These are phyloP conservation scores for Epinephelus fuscoguttatus DNA, from an alignment of 2,113 vertebrate species.

Conservation along the genomic window DNA sequence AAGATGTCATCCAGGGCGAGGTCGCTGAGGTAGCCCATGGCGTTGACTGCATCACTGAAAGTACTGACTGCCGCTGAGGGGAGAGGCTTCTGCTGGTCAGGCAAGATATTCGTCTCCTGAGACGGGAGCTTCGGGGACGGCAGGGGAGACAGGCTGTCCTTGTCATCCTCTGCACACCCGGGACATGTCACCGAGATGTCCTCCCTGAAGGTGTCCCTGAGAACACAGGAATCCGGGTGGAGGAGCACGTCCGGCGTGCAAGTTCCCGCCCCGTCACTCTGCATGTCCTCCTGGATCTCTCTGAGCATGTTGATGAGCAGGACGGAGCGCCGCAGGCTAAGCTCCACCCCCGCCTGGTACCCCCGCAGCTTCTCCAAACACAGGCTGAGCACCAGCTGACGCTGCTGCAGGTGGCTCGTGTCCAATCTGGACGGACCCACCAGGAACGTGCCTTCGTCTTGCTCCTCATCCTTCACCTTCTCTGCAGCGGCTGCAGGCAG, in stretches of 20 bases:
- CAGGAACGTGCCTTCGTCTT: background rate
- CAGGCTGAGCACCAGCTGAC: constrained; percentile 89
- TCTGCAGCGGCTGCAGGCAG: constrained; percentile 72
- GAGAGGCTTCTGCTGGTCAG: constrained; percentile 57
- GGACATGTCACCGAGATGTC: constrained; percentile 80
- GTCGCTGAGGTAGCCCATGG: constrained; percentile 90
- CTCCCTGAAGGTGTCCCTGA: constrained; percentile 78
- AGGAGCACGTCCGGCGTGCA: constrained; percentile 25
- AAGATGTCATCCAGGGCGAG: constrained; percentile 91
- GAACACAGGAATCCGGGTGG: constrained; percentile 64
- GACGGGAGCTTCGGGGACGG: constrained; percentile 26
- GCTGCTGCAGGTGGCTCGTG: constrained; percentile 85
- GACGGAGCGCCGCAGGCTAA: constrained; percentile 90
- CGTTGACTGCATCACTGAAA: constrained; percentile 87
- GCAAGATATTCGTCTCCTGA: constrained; percentile 54
- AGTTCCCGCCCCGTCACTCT: constrained; percentile 74
- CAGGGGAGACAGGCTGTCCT: constrained; percentile 17
- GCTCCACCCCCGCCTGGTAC: constrained; percentile 87
- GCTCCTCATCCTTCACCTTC: constrained; percentile 59
- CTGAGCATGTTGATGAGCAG: constrained; percentile 90
- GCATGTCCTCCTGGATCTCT: constrained; percentile 89
- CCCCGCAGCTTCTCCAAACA: constrained; percentile 90
- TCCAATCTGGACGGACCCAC: constrained; percentile 47
- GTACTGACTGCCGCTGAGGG: constrained; percentile 73
- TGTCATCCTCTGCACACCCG: constrained; percentile 77